A percentile compares a stretch with the other conserved stretches of the same genome.
These are phyloP conservation scores for Tyria jacobaeae DNA, from an alignment of 2,888 invertebrate species.

Conservation along the genomic window DNA sequence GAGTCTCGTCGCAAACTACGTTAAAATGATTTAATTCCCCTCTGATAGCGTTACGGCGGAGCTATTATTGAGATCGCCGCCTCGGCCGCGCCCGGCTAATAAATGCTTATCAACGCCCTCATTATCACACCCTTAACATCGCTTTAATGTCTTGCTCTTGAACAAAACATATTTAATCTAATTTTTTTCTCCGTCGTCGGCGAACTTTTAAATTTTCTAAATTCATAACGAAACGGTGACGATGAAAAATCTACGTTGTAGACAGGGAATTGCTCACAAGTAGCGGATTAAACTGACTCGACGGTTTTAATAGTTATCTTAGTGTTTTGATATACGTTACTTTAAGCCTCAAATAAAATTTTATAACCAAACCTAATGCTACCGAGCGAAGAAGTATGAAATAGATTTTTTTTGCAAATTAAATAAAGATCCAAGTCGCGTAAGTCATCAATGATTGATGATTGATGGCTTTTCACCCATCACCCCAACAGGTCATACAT, in stretches of 20 bases:
- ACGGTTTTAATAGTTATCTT: constrained; percentile 4
- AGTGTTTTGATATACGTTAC: neutral
- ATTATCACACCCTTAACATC: constrained; percentile 87
- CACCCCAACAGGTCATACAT: too few species aligned
- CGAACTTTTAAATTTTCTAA: constrained; percentile 84
- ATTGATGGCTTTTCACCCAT: too few species aligned
- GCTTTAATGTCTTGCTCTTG: constrained; percentile 87
- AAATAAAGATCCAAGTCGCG: too few species aligned
- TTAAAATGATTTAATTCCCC: constrained; percentile 86
- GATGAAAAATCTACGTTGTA: constrained; percentile 32
- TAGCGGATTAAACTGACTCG: constrained; percentile 7
- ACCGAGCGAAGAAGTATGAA: too few species aligned
- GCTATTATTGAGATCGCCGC: constrained; percentile 76
- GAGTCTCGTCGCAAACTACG: constrained; percentile 77
- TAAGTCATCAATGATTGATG: too few species aligned
- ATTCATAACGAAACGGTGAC: constrained; percentile 53
- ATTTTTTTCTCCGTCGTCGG: constrained; percentile 75
- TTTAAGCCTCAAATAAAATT: neutral
- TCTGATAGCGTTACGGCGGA: constrained; percentile 77
- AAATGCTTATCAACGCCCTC: constrained; percentile 87
- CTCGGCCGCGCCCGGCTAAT: constrained; percentile 79
- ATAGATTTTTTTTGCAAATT: too few species aligned
- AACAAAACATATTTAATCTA: constrained; percentile 88
- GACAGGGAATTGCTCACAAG: neutral
- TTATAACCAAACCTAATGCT: neutral